These are phyloP conservation scores for Ceriagrion tenellum DNA, from an alignment of 2,888 invertebrate genomes.

Conservation along the genomic window DNA sequence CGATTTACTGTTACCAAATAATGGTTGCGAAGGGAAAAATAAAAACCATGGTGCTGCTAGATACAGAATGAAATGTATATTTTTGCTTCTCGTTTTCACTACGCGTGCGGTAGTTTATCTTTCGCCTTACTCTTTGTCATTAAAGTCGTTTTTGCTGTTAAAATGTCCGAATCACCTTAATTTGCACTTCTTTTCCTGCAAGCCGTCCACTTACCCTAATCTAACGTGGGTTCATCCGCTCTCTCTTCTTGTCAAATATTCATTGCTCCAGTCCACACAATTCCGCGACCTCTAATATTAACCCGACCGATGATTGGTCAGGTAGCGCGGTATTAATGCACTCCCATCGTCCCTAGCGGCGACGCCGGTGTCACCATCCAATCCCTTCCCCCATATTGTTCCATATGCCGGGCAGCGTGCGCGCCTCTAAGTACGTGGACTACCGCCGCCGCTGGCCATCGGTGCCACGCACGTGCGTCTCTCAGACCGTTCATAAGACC, in stretches of 20 bases:
- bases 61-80: too few species aligned
- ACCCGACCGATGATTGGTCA: background rate
- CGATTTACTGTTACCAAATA: too few species aligned
- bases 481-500: background rate
- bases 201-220: background rate
- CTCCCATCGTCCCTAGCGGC: background rate
- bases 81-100: too few species aligned
- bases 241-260: background rate
- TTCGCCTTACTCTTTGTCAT: too few species aligned
- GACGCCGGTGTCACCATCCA: background rate
- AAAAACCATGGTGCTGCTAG: too few species aligned
- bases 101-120: too few species aligned
- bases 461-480: background rate
- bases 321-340: conserved; percentile 29
- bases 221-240: background rate
- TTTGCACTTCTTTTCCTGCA: background rate
- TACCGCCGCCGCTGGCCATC: background rate
- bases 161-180: background rate
- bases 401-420: background rate
- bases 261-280: background rate
- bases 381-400: conserved; percentile 46
- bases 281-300: conserved; percentile 40
- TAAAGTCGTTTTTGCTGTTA: too few species aligned
- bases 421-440: background rate
- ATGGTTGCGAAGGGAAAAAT: too few species aligned